Evolutionary conservation across 2,797 vertebrate genomes (phyloP), one percentile per base, ranked within the genome.

Genomic region (Pseudochromis fuscus): DNA sequence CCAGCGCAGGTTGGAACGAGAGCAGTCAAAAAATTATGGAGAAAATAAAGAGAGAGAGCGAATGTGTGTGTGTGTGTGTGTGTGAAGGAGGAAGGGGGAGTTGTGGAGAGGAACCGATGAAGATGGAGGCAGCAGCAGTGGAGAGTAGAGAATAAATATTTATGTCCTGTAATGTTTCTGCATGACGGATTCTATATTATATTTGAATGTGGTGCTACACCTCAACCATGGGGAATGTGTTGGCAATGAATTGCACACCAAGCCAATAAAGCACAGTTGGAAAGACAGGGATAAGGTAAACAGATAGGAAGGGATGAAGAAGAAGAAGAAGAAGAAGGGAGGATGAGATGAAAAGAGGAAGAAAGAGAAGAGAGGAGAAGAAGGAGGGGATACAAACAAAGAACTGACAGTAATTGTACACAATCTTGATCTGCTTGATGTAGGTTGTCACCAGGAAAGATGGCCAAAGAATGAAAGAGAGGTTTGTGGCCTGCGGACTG

Each of bases 101-200:
- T 67, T 60, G 21, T 52, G 52, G 55, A 63, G 73, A 81, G 81
- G 85, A 76, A 86, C 87, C 86, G 84, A 89, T 87, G 81, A 87
- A 89, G 87, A 86, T 80, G 67, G 77, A 79, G 80, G 81, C 81
- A 75, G 79, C 76, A 58, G 68, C 89, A 62, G 80, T 75, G 87
- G 87, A 84, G 85, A 81, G 87, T 42, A 69, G 75, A 88, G 80
- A 90, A 93, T 93, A 91, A 91, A 94, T 93, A 93, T 94, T 89
- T 93, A 93, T 92, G 83, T 84, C 69, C 71, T 87, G 87, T 93
- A 91, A 93, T 91, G 89, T 92, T 91, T 89, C 85, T 91, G 91
- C 91, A 72, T 87, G 91, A 91, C 87, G 78, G 92, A 82, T 72
- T 93, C 82, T 83, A 88, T 88, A 92, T 91, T 83, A 87, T 83